These are phyloP conservation scores for Cacajao melanocephalus DNA, from an alignment of 2,797 vertebrate species.

Conservation along the genomic window DNA sequence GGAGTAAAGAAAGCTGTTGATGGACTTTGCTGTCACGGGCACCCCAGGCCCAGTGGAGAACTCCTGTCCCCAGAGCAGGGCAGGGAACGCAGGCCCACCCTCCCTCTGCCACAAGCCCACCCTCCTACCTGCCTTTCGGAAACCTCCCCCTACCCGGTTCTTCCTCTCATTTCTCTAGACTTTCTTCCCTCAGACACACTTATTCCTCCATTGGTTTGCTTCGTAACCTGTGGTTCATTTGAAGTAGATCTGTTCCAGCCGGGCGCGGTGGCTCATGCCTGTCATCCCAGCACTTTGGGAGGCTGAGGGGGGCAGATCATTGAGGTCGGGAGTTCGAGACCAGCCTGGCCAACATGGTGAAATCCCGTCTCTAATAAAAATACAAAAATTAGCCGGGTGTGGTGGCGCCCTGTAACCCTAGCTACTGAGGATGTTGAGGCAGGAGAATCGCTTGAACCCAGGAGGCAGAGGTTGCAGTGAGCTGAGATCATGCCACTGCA, in stretches of 20 bases:
- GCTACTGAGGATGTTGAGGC: background rate
- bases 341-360: background rate
- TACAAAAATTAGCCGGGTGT: rapidly evolving
- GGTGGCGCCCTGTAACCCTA: background rate
- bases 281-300: background rate
- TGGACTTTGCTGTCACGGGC: constrained; percentile 49
- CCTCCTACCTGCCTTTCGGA: background rate
- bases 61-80: background rate
- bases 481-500: background rate
- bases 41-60: background rate
- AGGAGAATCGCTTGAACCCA: background rate
- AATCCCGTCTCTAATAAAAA: background rate
- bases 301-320: background rate
- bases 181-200: rapidly evolving
- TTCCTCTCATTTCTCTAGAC: rapidly evolving
- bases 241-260: background rate
- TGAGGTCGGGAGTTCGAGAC: background rate
- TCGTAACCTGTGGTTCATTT: background rate
- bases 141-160: rapidly evolving
- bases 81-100: too few species aligned
- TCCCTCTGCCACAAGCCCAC: background rate
- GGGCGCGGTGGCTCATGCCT: rapidly evolving
- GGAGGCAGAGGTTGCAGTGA: background rate
- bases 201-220: background rate
- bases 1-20: constrained; percentile 79